A percentile compares a stretch with the other conserved stretches of the same genome.
Conservation (phyloP, 2,888 invertebrate species). For the Gastracanthus pulcherrimus region DNA sequence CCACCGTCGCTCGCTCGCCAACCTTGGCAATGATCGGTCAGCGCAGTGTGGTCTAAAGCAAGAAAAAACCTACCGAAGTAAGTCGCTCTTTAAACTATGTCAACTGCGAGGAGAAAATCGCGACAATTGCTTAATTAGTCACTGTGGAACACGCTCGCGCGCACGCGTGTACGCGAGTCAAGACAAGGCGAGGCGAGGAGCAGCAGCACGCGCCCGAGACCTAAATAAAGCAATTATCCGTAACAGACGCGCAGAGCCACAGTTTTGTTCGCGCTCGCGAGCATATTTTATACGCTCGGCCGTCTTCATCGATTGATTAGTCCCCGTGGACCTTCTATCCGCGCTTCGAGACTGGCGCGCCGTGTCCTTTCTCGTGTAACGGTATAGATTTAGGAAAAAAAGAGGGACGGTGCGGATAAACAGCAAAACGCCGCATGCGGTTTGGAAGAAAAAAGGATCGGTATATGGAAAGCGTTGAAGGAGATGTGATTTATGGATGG, state of each 20-base stretch:
- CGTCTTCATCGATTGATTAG: slow-evolving; percentile 13
- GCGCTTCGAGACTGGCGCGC: not conserved
- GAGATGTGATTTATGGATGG: too few species aligned
- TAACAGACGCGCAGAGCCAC: not conserved
- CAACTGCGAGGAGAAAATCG: slow-evolving; percentile 33
- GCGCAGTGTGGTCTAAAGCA: not conserved
- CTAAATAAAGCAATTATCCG: slow-evolving; percentile 46
- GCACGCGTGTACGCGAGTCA: too few species aligned
- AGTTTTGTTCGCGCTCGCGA: not conserved
- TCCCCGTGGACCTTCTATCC: not conserved
- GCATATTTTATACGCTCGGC: slow-evolving; percentile 14
- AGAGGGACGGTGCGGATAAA: too few species aligned
- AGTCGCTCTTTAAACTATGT: slow-evolving; percentile 38
- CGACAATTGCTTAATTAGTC: slow-evolving; percentile 48
- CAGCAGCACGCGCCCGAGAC: slow-evolving; percentile 10
- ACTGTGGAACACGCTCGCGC: too few species aligned
- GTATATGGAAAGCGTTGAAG: slow-evolving; percentile 16
- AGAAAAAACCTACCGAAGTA: slow-evolving; percentile 16
- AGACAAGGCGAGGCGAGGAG: not conserved
- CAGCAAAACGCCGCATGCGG: too few species aligned
- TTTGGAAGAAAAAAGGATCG: too few species aligned
- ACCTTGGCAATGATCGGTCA: slow-evolving; percentile 39
- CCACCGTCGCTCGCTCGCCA: not conserved
- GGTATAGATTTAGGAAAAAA: too few species aligned
- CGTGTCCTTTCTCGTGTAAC: too few species aligned